Evolutionary conservation across 1,140 invertebrate species (phyloP).

Genomic region (Linepithema humile): DNA sequence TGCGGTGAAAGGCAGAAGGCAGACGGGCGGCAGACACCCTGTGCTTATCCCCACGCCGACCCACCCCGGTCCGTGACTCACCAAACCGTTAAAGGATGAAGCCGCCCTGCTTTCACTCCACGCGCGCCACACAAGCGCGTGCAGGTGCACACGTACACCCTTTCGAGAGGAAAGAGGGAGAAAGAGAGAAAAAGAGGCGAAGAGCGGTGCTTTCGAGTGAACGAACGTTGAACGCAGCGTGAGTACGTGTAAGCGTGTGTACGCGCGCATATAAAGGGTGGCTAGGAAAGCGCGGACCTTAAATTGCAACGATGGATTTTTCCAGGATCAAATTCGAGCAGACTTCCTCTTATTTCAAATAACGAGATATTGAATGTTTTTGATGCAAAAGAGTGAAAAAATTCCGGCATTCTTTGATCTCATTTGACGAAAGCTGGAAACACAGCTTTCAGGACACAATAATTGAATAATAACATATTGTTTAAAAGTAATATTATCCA

Average conservation of each 20-base stretch:
- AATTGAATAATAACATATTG: not conserved
- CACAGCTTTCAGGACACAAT: not conserved
- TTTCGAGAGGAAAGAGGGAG: not conserved
- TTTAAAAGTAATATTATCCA: too few relatives aligned
- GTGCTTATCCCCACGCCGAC: slow-evolving; percentile 78
- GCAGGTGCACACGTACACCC: slow-evolving; percentile 27
- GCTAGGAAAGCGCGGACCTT: not conserved
- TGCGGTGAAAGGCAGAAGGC: slow-evolving; percentile 75
- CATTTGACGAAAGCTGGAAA: not conserved
- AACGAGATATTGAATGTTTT: not conserved
- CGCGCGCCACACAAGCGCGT: slow-evolving; percentile 62
- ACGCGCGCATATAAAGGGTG: slow-evolving; percentile 14
- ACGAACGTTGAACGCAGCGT: slow-evolving; percentile 35
- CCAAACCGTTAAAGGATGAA: slow-evolving; percentile 83
- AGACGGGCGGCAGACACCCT: slow-evolving; percentile 83
- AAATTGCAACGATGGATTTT: slow-evolving; percentile 10
- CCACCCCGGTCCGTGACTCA: slow-evolving; percentile 80
- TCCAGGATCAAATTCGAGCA: not conserved
- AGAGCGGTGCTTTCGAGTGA: slow-evolving; percentile 37
- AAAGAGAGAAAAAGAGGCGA: not conserved
- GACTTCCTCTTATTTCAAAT: slow-evolving; percentile 5
- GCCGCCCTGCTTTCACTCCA: slow-evolving; percentile 77
- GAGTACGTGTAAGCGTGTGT: not conserved
- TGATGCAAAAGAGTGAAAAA: not conserved
- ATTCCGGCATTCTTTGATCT: not conserved